Base-by-base conservation (phyloP, 2,113 vertebrate genomes). In the Lichenostomus cassidix region DNA sequence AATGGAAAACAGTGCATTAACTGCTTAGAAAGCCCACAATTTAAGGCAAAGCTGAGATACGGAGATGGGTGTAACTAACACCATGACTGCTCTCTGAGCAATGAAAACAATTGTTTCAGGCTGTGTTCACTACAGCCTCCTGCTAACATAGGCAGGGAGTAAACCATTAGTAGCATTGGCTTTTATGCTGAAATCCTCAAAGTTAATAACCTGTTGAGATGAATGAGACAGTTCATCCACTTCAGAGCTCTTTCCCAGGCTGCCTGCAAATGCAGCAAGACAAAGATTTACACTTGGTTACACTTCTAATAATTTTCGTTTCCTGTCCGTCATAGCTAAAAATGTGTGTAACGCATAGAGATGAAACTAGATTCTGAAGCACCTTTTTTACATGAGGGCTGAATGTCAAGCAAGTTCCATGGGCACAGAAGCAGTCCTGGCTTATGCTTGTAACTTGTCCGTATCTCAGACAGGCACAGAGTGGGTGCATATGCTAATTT, bases 401-500 rank as follows among this genome's bases (percentile, higher is more conserved):
- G 33, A 16, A 63, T 52, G 27, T 9, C 19, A 28, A 70, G 29
- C 10, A 86, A 83, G 75, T 78, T 78, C 50, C 33, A 55, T 2
- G 1, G 52, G 5, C 15, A 46, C 31, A 41, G 20, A 83, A 78
- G 22, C 22, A 58, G 1, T 23, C 39, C 18, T 56, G 23, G 6
- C 3, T 93, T 76, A 11, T 39, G 23, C 25, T 82, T 73, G 28
- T 50, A 31, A 47, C 1, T 4, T 7, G 29, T 58, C 13, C 18
- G 0, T 67, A 20, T 21, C 58, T 82, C 68, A 91, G 53, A 56
- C 7, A 35, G 20, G 14, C 42, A 83, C 6, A 25, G 22, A 28
- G 27, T 0, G 1, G 14, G 15, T 28, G 41, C 1, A 0, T 35
- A 15, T 33, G 24, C 27, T 58, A 19, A 67, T 63, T 33, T 70